Evolutionary conservation across 2,797 vertebrate species (phyloP).

Genomic region (Mormyrops attenuatus): DNA sequence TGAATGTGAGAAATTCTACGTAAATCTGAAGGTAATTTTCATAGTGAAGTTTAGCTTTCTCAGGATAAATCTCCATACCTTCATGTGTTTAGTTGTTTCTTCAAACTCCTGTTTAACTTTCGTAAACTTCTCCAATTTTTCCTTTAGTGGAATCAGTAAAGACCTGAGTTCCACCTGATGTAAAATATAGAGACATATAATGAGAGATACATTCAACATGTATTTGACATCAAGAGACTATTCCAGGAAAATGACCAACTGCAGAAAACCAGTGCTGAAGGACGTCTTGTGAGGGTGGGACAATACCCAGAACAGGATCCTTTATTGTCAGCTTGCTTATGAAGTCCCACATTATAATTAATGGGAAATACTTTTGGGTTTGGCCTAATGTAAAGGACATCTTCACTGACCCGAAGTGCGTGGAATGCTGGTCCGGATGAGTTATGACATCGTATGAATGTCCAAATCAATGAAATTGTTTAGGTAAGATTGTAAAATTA

Average conservation of each 20-base stretch:
- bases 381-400: background rate
- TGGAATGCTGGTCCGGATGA: background rate
- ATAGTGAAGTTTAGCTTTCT: background rate
- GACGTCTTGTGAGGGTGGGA: background rate
- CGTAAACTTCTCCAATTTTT: background rate
- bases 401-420: too few relatives aligned
- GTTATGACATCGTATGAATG: background rate
- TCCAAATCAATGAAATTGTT: background rate
- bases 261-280: background rate
- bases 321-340: background rate
- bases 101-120: background rate
- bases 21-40: background rate
- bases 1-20: background rate
- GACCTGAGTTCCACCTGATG: background rate
- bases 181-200: background rate
- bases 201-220: background rate
- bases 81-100: background rate
- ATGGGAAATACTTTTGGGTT: background rate
- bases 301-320: background rate
- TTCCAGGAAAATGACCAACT: too few relatives aligned
- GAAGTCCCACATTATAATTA: background rate
- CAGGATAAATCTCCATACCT: background rate
- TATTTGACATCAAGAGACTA: background rate
- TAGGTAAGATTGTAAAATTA: background rate
- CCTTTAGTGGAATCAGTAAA: background rate